Percentiles rank a stretch among this genome's conserved stretches.
Conservation (phyloP, 2,113 vertebrate species). For the Brienomyrus brachyistius region DNA sequence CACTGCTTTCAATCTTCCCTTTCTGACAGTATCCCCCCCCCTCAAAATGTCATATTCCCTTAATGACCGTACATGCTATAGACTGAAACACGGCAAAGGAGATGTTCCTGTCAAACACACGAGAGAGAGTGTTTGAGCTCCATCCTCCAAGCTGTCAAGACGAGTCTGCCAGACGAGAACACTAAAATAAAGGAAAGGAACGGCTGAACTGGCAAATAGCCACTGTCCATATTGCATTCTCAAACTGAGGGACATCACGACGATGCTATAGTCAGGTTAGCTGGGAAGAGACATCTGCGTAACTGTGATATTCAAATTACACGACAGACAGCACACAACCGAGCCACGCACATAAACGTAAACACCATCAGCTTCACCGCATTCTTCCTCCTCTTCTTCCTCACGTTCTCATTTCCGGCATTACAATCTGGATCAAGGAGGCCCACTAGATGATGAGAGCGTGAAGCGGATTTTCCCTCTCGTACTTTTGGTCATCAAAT, state of each 20-base stretch:
- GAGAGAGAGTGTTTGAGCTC: neutral
- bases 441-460: slow-evolving; percentile 45
- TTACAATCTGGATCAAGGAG: slow-evolving; percentile 57
- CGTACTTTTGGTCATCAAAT: slow-evolving; percentile 63
- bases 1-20: neutral
- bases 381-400: neutral
- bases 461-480: slow-evolving; percentile 62
- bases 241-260: slow-evolving; percentile 28
- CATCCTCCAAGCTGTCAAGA: neutral
- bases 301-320: slow-evolving; percentile 39
- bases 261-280: slow-evolving; percentile 43
- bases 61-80: neutral
- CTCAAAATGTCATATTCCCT: neutral
- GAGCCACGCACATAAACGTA: slow-evolving; percentile 41
- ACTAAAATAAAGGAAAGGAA: neutral
- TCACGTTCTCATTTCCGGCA: slow-evolving; percentile 8
- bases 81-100: neutral
- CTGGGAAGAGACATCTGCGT: slow-evolving; percentile 41
- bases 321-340: slow-evolving; percentile 48
- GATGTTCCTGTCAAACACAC: neutral
- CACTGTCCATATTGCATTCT: slow-evolving; percentile 20
- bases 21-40: neutral
- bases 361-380: slow-evolving; percentile 43
- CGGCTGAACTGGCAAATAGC: neutral
- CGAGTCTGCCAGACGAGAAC: neutral